Base-by-base conservation (phyloP, 2,888 invertebrate genomes). In the Ormyrus rosae region DNA sequence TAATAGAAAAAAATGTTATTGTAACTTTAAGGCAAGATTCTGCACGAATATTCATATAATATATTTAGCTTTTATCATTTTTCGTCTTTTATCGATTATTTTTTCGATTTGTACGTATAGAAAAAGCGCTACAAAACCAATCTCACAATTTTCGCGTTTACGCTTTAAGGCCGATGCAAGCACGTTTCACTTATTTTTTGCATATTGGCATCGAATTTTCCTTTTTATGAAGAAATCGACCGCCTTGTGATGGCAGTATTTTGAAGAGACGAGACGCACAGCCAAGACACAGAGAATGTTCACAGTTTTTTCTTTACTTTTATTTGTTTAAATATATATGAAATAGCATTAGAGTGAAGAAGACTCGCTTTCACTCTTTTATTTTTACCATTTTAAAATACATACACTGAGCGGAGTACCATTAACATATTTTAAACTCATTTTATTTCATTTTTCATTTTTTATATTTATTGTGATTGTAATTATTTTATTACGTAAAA, bases 271-370 rank as follows among this genome's bases (percentile, higher is more conserved):
- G 65, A 73, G 72, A 73, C n/a, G 86, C 88, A 88, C 88, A 89
- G 89, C 88, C 87, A 86, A 84, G 85, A 86, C 85, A 86, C 85
- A 88, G 88, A 89, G 86, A 89, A 89, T 89, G 87, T 89, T 89
- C 88, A 89, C 88, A 84, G 85, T 89, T 86, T 67, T 68, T 19
- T 63, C 11, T 65, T 74, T 68, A 72, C 45, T 53, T 61, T 68
- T 50, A 58, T 76, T 53, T 58, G 58, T 56, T 65, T 76, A 50
- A 63, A 74, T 73, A 64, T 74, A 5, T 68, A 51, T 87, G 85
- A 82, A 85, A 87, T 85, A 88, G 84, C 83, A 86, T 85, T 84
- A 84, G 84, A 84, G 85, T 9, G 63, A 34, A 64, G 6, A 63
- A 46, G 34, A 65, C 45, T 74, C 50, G 9, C 48, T 19, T 65